Percentiles rank a stretch among this genome's conserved stretches.
phyloP scores from a whole-genome alignment of 2,888 invertebrate genomes.

The Pimpla rufipes region DNA sequence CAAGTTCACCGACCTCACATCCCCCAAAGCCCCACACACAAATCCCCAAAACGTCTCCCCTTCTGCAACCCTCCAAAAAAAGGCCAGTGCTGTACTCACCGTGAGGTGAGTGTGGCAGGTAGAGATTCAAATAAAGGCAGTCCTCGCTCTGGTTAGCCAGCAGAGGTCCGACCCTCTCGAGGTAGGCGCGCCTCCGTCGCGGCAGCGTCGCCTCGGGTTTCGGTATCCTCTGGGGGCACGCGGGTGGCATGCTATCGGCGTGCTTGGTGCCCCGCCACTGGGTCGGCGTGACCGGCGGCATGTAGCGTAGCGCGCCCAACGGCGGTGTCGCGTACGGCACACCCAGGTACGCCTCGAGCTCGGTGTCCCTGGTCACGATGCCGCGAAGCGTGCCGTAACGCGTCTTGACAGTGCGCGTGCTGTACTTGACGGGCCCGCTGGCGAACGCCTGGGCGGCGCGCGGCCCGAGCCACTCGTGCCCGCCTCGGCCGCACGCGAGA shows the following conservation, averaged over 20 bases:
- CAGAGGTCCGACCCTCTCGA: slow-evolving; percentile 93
- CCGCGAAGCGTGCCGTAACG: slow-evolving; percentile 96
- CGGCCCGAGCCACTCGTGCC: slow-evolving; percentile 52
- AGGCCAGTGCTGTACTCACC: slow-evolving; percentile 75
- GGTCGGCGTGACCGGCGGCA: slow-evolving; percentile 97
- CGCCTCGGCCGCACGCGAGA: slow-evolving; percentile 57
- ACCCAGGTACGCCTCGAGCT: slow-evolving; percentile 96
- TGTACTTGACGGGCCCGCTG: slow-evolving; percentile 90
- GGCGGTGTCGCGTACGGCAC: slow-evolving; percentile 98
- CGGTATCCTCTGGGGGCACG: slow-evolving; percentile 94
- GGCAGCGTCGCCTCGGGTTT: slow-evolving; percentile 88
- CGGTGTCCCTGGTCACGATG: slow-evolving; percentile 93
- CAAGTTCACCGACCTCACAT: neutral
- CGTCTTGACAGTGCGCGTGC: slow-evolving; percentile 93
- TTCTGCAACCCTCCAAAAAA: neutral
- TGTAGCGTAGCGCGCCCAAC: slow-evolving; percentile 95
- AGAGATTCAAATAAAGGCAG: slow-evolving; percentile 98
- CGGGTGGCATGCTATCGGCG: slow-evolving; percentile 93
- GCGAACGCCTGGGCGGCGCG: slow-evolving; percentile 82
- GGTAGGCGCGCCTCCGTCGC: slow-evolving; percentile 92
- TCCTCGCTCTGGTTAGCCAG: slow-evolving; percentile 98
- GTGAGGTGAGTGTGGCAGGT: slow-evolving; percentile 91
- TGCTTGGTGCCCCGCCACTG: slow-evolving; percentile 93
- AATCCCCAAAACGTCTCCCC: too few species aligned
- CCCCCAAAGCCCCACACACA: neutral